Percentiles rank a stretch among this genome's conserved stretches.
phyloP scores from a whole-genome alignment of 2,888 invertebrate genomes.

The Blera fallax region DNA sequence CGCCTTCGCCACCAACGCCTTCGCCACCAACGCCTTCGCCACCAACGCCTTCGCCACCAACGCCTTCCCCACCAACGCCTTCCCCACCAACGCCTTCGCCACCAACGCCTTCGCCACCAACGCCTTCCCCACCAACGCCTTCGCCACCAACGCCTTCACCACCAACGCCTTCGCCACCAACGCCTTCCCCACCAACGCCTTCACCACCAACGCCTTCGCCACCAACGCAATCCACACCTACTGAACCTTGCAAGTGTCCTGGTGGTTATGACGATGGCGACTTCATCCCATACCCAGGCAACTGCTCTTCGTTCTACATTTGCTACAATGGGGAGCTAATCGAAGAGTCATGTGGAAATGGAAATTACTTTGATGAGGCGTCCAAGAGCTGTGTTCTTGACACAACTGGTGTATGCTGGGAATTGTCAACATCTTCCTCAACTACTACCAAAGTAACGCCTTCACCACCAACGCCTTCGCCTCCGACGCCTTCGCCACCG shows the following conservation, averaged over 20 bases:
- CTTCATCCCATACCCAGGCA: constrained; percentile 71
- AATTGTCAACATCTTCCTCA: not conserved
- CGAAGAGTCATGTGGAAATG: constrained; percentile 68
- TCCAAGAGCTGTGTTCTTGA: constrained; percentile 28
- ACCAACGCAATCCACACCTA: not conserved
- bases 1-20: not conserved
- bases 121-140: not conserved
- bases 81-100: not conserved
- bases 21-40: not conserved
- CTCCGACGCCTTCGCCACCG: not conserved
- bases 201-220: not conserved
- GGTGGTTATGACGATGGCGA: constrained; percentile 72
- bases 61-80: not conserved
- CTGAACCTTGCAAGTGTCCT: not conserved
- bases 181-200: not conserved
- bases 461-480: not conserved
- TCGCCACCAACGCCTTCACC: not conserved
- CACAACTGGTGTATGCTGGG: constrained; percentile 44
- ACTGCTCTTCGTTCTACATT: constrained; percentile 76
- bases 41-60: not conserved
- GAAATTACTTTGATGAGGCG: constrained; percentile 73
- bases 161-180: not conserved
- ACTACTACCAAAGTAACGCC: not conserved
- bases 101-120: too few species aligned
- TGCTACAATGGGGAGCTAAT: constrained; percentile 74